These are phyloP conservation scores for Pangasius macronema DNA, from an alignment of 2,797 vertebrate species.

Conservation along the genomic window DNA sequence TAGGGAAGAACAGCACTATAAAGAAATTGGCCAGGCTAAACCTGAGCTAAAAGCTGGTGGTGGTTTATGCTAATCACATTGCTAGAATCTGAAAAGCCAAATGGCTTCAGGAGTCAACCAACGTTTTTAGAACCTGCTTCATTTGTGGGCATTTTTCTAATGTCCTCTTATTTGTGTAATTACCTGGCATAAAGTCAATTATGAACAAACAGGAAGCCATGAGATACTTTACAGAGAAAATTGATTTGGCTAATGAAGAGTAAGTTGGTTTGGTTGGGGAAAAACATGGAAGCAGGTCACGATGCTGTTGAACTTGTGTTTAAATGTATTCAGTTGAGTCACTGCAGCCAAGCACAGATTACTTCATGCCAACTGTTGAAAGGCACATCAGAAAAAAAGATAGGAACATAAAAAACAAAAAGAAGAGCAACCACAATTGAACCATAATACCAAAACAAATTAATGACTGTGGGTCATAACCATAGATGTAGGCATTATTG, in stretches of 20 bases:
- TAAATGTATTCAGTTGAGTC: neutral
- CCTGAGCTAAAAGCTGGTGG: neutral
- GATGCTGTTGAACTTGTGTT: neutral
- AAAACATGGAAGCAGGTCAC: neutral
- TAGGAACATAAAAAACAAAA: neutral
- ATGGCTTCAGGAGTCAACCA: neutral
- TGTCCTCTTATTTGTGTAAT: neutral
- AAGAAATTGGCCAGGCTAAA: conserved; percentile 3
- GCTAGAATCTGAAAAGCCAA: neutral
- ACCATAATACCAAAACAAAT: neutral
- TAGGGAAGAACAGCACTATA: neutral
- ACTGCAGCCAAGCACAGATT: neutral
- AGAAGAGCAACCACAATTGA: neutral
- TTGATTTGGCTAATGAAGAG: neutral
- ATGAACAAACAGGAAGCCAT: neutral
- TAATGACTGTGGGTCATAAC: neutral
- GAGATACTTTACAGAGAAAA: neutral
- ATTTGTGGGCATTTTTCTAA: neutral
- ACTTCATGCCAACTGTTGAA: neutral
- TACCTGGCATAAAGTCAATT: neutral
- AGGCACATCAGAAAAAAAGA: neutral
- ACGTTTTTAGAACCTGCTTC: neutral
- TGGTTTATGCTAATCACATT: neutral
- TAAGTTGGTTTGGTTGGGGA: neutral
- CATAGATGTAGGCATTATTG: neutral